Evolutionary conservation across 2,888 invertebrate genomes (phyloP).

Genomic region (Laothoe populi): DNA sequence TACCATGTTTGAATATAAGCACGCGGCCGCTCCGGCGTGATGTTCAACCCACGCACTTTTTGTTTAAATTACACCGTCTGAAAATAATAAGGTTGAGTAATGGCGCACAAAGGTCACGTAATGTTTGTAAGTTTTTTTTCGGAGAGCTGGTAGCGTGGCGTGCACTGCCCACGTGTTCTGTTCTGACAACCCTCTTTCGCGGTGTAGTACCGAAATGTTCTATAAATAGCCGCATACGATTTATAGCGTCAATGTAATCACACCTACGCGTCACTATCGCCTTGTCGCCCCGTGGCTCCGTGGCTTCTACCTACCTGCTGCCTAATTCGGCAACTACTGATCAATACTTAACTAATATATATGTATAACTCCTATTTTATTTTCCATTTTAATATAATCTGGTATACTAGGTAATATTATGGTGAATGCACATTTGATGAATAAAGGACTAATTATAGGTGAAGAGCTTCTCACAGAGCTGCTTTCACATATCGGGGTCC

Average conservation of each 20-base stretch:
- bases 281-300: conserved; percentile 32
- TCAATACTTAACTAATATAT: background rate
- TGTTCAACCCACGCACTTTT: background rate
- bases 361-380: too few relatives aligned
- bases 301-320: conserved; percentile 1
- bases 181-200: conserved; percentile 58
- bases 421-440: too few relatives aligned
- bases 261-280: conserved; percentile 56
- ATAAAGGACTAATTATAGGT: too few relatives aligned
- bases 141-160: conserved; percentile 34
- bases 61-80: conserved; percentile 2
- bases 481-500: too few relatives aligned
- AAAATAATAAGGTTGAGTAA: conserved; percentile 19
- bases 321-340: background rate
- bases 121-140: conserved; percentile 33
- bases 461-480: too few relatives aligned
- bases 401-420: too few relatives aligned
- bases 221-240: conserved; percentile 73
- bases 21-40: background rate
- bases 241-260: conserved; percentile 67
- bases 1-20: background rate
- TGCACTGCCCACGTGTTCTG: conserved; percentile 41
- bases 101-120: conserved; percentile 24
- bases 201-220: conserved; percentile 56
- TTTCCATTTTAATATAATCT: too few relatives aligned